A percentile compares a stretch with the other conserved stretches of the same genome.
Conservation (phyloP, 1,140 invertebrate genomes). For the Tetragnatha versicolor region DNA sequence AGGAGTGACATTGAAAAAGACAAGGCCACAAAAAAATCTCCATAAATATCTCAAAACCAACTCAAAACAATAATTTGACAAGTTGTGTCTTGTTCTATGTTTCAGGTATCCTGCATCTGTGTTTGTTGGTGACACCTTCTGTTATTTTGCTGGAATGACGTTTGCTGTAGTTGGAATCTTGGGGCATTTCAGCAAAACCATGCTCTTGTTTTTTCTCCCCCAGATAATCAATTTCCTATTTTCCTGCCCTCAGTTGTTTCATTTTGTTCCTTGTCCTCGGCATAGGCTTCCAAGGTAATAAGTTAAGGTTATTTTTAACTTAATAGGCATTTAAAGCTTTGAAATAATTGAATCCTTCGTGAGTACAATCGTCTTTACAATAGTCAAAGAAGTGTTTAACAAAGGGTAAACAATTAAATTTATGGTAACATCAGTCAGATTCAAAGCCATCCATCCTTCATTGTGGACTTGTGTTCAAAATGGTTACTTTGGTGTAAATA, state of each 20-base stretch:
- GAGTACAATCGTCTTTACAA: no score
- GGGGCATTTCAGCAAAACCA: slow-evolving; percentile 98
- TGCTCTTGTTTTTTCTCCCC: slow-evolving; percentile 94
- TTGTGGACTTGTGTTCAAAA: background rate
- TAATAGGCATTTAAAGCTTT: background rate
- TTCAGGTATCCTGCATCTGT: slow-evolving; percentile 94
- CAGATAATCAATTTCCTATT: slow-evolving; percentile 97
- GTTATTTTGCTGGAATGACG: slow-evolving; percentile 99
- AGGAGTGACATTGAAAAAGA: no score
- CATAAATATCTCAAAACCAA: no score
- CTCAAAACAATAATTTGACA: no score
- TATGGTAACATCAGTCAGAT: no score
- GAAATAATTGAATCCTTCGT: background rate
- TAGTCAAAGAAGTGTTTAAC: background rate
- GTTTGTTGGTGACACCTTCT: slow-evolving; percentile 99
- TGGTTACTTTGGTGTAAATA: no score
- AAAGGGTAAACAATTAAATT: no score
- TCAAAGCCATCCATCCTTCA: no score
- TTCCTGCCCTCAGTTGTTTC: slow-evolving; percentile 95
- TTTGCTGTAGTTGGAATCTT: slow-evolving; percentile 98
- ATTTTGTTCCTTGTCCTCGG: slow-evolving; percentile 93
- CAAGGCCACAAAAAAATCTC: no score
- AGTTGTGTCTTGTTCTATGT: slow-evolving; percentile 61
- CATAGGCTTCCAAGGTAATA: slow-evolving; percentile 89
- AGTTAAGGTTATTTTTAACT: background rate